Evolutionary conservation across 2,888 invertebrate species (phyloP).

Genomic region (Drosophila anomelani): DNA sequence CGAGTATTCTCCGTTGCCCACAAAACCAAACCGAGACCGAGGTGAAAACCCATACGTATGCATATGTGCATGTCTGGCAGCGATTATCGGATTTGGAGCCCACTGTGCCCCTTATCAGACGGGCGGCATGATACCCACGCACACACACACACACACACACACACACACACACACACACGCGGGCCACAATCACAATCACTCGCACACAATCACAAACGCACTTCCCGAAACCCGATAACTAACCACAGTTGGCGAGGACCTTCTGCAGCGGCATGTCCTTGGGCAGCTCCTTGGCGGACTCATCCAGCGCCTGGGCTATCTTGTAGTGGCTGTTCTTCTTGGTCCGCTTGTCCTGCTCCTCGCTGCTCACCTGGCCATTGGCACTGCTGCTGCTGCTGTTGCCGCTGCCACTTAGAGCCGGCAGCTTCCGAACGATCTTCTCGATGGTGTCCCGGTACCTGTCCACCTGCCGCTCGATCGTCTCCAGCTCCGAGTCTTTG

Average conservation of each 20-base stretch:
- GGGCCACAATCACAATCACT: slow-evolving; percentile 10
- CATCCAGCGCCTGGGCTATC: slow-evolving; percentile 91
- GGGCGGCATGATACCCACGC: slow-evolving; percentile 12
- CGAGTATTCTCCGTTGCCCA: slow-evolving; percentile 22
- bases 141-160: neutral
- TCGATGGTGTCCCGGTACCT: slow-evolving; percentile 84
- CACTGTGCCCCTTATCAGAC: slow-evolving; percentile 43
- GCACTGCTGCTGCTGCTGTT: slow-evolving; percentile 59
- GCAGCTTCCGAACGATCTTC: slow-evolving; percentile 84
- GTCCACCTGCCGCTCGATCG: slow-evolving; percentile 83
- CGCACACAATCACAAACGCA: slow-evolving; percentile 3
- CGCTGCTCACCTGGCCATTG: slow-evolving; percentile 77
- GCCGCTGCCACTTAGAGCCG: slow-evolving; percentile 73
- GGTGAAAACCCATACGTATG: slow-evolving; percentile 31
- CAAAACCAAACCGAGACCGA: slow-evolving; percentile 32
- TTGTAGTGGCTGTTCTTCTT: slow-evolving; percentile 95
- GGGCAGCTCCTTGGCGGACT: slow-evolving; percentile 88
- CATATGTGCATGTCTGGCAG: slow-evolving; percentile 39
- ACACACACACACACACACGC: neutral
- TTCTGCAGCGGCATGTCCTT: slow-evolving; percentile 85
- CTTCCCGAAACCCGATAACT: slow-evolving; percentile 47
- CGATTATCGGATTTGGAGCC: slow-evolving; percentile 37
- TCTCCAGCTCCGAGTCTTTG: slow-evolving; percentile 83
- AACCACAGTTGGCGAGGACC: slow-evolving; percentile 82
- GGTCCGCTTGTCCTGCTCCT: slow-evolving; percentile 89